Evolutionary conservation across 1,140 invertebrate genomes (phyloP), one percentile per base, ranked within the genome.

Genomic region (Lanistes nyassanus): DNA sequence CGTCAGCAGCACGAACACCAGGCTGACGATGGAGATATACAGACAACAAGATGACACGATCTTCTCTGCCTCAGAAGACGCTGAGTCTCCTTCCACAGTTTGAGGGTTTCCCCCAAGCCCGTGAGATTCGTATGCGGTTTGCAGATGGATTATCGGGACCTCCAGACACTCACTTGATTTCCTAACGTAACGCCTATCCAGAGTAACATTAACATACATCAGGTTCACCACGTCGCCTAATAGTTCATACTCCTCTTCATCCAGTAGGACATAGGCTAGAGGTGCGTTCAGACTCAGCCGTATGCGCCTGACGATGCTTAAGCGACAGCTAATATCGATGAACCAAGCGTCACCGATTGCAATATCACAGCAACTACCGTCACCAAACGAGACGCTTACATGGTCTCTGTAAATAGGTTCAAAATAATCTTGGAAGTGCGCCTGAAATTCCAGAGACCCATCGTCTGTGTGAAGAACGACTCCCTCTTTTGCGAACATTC

Each of bases 1-100:
- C 1, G 82, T 84, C 0, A 80, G 60, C 60, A 84, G 76, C 13
- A 79, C 76, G 16, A 84, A 26, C 0, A 78, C 2, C 9, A 86
- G 76, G 69, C 75, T 80, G 1, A 82, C 16, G 0, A 83, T 36
- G 2, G 84, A 86, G 19, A 83, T n/a, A 16, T 64, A 42, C 19
- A 73, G 62, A 31, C 71, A 79, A 26, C 56, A 31, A 23, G 73
- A n/a, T 5, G 77, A 70, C 13, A 84, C 31, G 19, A 76, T 64
- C 29, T 70, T 21, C 0, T 19, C 11, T n/a, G 31, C 67, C 34
- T 11, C 19, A 36, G n/a, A 31, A 21, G 29, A 34, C 29, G 29
- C 62, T 53, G 29, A 56, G 19, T 21, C 5, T 70, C 0, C n/a
- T 5, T 36, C 9, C 60, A 9, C 13, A 2, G 55, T 4, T 42